phyloP scores from a whole-genome alignment of 2,888 invertebrate genomes.

The Tenthredo scrophulariae region DNA sequence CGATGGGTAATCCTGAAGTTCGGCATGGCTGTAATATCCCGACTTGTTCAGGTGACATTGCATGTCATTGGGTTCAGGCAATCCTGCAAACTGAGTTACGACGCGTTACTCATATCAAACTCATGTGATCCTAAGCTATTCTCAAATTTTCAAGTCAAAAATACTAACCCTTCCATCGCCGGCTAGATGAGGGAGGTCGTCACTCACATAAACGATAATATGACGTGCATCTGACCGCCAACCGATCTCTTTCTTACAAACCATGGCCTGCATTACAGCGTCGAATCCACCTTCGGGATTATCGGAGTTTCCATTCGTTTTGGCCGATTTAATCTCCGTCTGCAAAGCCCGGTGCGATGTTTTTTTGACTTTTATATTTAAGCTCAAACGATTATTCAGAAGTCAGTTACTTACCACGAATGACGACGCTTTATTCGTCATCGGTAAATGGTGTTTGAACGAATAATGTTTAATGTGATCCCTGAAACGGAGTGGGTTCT shows the following conservation, averaged over 20 bases:
- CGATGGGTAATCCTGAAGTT: slow-evolving; percentile 89
- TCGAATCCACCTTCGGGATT: slow-evolving; percentile 92
- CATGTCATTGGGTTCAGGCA: slow-evolving; percentile 86
- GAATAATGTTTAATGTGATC: neutral
- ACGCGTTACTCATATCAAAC: neutral
- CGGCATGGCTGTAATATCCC: slow-evolving; percentile 81
- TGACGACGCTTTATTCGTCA: neutral
- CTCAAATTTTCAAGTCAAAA: neutral
- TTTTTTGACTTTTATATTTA: neutral
- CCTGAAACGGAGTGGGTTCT: neutral
- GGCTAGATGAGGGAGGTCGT: slow-evolving; percentile 86
- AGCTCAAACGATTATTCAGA: neutral
- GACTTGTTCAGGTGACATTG: slow-evolving; percentile 82
- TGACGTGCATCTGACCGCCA: slow-evolving; percentile 89
- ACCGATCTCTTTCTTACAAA: slow-evolving; percentile 85
- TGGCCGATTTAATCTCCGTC: slow-evolving; percentile 76
- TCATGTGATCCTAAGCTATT: too few species aligned
- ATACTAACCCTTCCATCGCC: slow-evolving; percentile 79
- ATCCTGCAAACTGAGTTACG: slow-evolving; percentile 80
- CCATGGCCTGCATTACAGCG: slow-evolving; percentile 92
- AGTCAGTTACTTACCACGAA: slow-evolving; percentile 13
- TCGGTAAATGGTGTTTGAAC: neutral
- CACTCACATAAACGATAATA: slow-evolving; percentile 89
- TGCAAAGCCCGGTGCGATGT: slow-evolving; percentile 52
- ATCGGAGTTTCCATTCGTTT: slow-evolving; percentile 82